Evolutionary conservation across 2,888 invertebrate genomes (phyloP).

Genomic region (Caenorhabditis virilis): DNA sequence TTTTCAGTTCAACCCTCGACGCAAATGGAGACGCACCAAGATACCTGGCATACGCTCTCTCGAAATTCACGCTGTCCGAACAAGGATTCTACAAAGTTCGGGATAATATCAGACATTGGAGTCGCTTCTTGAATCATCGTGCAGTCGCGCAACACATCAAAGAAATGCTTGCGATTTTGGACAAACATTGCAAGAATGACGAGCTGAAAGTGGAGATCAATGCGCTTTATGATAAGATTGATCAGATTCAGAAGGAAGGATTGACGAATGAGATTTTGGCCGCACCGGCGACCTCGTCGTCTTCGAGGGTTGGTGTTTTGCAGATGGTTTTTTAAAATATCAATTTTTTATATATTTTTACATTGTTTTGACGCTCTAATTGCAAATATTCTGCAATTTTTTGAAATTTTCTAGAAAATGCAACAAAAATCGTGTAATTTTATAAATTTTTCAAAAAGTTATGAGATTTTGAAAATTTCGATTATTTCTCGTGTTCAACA

Average conservation of each 20-base stretch:
- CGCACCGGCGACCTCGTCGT: no score
- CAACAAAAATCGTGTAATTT: no score
- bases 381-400: no score
- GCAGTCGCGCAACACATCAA: constrained; percentile 9
- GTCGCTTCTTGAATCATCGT: constrained; percentile 22
- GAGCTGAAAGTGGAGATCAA: constrained; percentile 14
- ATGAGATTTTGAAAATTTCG: no score
- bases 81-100: constrained; percentile 29
- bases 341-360: no score
- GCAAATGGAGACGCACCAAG: constrained; percentile 23
- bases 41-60: constrained; percentile 35
- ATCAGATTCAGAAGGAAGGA: constrained; percentile 19
- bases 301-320: no score
- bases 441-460: no score
- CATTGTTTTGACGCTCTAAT: no score
- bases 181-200: constrained; percentile 14
- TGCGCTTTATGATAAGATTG: background rate
- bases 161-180: constrained; percentile 8
- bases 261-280: constrained; percentile 18
- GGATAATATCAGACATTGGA: constrained; percentile 29
- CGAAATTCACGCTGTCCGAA: constrained; percentile 35
- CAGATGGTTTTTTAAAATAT: no score
- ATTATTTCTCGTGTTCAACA: no score
- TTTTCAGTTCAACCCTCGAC: constrained; percentile 3
- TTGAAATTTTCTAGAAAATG: no score